phyloP scores from a whole-genome alignment of 1,140 invertebrate genomes.

The Drosophila pandora region DNA sequence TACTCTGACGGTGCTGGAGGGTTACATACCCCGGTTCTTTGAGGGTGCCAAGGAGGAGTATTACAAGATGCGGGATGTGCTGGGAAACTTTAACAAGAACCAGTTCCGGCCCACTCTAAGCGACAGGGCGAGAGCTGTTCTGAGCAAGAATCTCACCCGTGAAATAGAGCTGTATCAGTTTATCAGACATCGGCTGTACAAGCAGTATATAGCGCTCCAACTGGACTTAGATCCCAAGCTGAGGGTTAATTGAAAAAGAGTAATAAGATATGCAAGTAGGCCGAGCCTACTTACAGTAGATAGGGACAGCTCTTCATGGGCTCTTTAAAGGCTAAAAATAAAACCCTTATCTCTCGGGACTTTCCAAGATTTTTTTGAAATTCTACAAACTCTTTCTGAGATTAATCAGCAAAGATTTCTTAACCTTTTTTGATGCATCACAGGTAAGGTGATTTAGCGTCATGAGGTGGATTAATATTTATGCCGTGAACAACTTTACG shows the following conservation, averaged over 20 bases:
- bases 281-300: constrained; percentile 7
- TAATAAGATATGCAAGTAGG: constrained; percentile 34
- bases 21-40: constrained; percentile 93
- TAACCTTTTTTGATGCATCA: constrained; percentile 30
- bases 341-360: not conserved
- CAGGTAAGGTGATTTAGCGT: constrained; percentile 63
- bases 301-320: constrained; percentile 88
- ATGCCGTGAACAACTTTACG: constrained; percentile 40
- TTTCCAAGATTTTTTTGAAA: not conserved
- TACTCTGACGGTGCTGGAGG: constrained; percentile 92
- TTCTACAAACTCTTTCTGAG: not conserved
- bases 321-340: constrained; percentile 87
- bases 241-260: constrained; percentile 26
- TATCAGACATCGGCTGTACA: constrained; percentile 92
- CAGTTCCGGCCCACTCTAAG: constrained; percentile 89
- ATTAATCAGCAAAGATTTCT: constrained; percentile 40
- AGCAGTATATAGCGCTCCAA: constrained; percentile 89
- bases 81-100: constrained; percentile 92
- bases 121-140: constrained; percentile 91
- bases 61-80: constrained; percentile 86
- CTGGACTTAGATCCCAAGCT: constrained; percentile 63
- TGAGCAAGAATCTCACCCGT: constrained; percentile 92
- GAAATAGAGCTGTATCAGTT: constrained; percentile 97
- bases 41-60: constrained; percentile 86
- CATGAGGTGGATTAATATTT: constrained; percentile 55